Percentiles rank a stretch among this genome's conserved stretches.
phyloP scores from a whole-genome alignment of 2,797 vertebrate genomes.

The Microcaecilia unicolor region DNA sequence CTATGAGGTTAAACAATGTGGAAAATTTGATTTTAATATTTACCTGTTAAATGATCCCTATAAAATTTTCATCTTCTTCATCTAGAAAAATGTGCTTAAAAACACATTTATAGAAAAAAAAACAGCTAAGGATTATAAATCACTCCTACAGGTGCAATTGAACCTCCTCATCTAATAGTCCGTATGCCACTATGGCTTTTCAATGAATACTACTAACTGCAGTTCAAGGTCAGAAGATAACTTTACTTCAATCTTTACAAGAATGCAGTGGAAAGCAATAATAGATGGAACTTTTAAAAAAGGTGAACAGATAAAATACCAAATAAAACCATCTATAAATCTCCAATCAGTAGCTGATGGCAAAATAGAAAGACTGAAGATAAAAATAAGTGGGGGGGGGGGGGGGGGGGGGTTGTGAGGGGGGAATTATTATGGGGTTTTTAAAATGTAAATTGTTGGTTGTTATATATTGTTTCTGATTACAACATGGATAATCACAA shows the following conservation, averaged over 20 bases:
- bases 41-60: neutral
- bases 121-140: constrained; percentile 4
- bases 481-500: too few species aligned
- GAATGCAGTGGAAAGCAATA: too few species aligned
- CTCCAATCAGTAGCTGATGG: too few species aligned
- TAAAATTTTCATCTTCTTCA: neutral
- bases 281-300: constrained; percentile 9
- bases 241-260: constrained; percentile 3
- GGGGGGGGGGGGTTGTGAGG: too few species aligned
- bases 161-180: too few species aligned
- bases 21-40: neutral
- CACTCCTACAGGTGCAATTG: neutral
- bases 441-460: too few species aligned
- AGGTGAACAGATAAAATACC: constrained; percentile 7
- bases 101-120: constrained; percentile 5
- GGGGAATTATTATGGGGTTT: too few species aligned
- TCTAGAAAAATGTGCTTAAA: constrained; percentile 4
- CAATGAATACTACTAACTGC: constrained; percentile 13
- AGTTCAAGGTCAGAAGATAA: constrained; percentile 11
- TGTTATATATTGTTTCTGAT: too few species aligned
- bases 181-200: neutral
- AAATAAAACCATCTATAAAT: constrained; percentile 17
- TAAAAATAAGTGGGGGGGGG: too few species aligned
- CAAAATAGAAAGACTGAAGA: too few species aligned
- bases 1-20: neutral